Base-by-base conservation (phyloP, 2,888 invertebrate genomes). In the Phengaris arion region DNA sequence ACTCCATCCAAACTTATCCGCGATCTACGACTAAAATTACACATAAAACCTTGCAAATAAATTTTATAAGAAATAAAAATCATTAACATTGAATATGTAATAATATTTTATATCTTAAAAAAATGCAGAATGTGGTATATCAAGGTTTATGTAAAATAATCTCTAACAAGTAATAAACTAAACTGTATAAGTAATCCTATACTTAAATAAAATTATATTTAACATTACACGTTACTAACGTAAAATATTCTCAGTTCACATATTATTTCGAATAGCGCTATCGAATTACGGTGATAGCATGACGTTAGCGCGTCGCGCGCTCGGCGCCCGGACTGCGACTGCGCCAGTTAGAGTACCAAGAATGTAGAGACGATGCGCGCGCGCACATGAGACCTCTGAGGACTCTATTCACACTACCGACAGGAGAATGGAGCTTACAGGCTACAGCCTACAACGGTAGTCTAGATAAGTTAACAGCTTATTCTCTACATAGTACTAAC, bases 271-370 rank as follows among this genome's bases (percentile, higher is more conserved):
- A n/a, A 69, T n/a, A 48, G n/a, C 68, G 46, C 46, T 69, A n/a
- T 48, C 69, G n/a, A 46, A n/a, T 15, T 48, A 69, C 69, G 8
- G 69, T 48, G 69, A 48, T 15, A 48, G 15, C 46, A 69, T 69
- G 69, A 69, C 79, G 75, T 76, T 80, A 79, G 83, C 90, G 91
- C 90, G 87, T 85, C 81, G 89, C 89, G 90, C 91, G 89, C 90
- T 81, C 87, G 85, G 89, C 91, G 90, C 91, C 85, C 84, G 81
- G 77, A 79, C 68, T 84, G 80, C 82, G 85, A 88, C 88, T 89
- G 85, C 78, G 69, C 69, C 22, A 22, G 22, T 22, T 22, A 22
- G 8, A 35, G 54, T 52, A 51, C 10, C 52, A 35, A 52, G 22
- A 15, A 51, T 35, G 46, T 22, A 48, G 10, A 64, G 76, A 76